Conservation (phyloP, 2,113 vertebrate species). For the Myrmecophaga tridactyla region DNA sequence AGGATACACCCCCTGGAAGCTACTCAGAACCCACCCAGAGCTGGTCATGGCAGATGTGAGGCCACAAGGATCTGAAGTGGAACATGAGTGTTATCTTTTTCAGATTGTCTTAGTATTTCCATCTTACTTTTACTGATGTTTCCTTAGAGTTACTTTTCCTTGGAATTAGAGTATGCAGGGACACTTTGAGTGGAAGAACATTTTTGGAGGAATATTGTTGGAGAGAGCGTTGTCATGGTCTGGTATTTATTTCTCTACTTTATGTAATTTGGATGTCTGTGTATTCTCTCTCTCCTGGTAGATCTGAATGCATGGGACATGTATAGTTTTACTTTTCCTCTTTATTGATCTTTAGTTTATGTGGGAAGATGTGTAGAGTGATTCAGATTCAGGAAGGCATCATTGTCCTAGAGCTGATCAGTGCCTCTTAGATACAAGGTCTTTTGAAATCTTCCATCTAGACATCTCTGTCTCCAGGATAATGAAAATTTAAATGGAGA, state of each 20-base stretch:
- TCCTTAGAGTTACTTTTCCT: neutral
- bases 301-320: neutral
- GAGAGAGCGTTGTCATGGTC: neutral
- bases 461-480: neutral
- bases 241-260: neutral
- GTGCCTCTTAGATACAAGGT: neutral
- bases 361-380: neutral
- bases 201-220: neutral
- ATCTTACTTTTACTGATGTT: neutral
- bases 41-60: neutral
- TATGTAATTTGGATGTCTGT: neutral
- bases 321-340: neutral
- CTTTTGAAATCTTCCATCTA: neutral
- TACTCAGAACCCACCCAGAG: neutral
- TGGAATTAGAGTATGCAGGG: neutral
- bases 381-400: neutral
- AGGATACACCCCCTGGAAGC: neutral
- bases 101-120: neutral
- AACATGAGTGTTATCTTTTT: neutral
- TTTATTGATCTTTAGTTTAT: neutral
- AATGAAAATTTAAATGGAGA: conserved; percentile 15
- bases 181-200: neutral
- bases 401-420: neutral
- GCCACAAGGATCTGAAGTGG: neutral
- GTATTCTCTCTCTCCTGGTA: neutral